Evolutionary conservation across 2,888 invertebrate species (phyloP).

Genomic region (Drosophila crucigera): DNA sequence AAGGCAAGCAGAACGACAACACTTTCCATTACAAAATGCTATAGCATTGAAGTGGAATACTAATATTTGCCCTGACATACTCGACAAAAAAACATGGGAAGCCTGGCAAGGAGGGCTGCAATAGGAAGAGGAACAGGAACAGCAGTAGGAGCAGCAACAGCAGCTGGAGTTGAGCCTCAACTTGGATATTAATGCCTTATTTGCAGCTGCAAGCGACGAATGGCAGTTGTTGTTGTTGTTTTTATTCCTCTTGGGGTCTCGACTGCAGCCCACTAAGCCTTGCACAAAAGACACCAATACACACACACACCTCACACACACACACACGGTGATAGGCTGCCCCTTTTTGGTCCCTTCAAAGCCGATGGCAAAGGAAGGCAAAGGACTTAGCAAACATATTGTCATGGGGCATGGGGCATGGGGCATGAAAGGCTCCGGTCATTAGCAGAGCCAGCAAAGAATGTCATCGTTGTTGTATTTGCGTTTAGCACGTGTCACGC

Average conservation of each 20-base stretch:
- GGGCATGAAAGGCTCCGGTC: constrained; percentile 66
- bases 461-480: constrained; percentile 29
- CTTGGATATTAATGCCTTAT: constrained; percentile 82
- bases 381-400: constrained; percentile 56
- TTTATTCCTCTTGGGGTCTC: constrained; percentile 25
- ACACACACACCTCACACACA: constrained; percentile 19
- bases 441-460: constrained; percentile 65
- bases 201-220: constrained; percentile 65
- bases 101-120: constrained; percentile 35
- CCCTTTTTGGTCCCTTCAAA: constrained; percentile 38
- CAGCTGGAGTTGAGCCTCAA: constrained; percentile 37
- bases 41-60: constrained; percentile 78
- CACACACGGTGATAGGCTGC: constrained; percentile 27
- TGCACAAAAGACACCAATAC: constrained; percentile 53
- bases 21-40: constrained; percentile 81
- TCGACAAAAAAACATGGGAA: constrained; percentile 58
- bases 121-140: not conserved
- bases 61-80: constrained; percentile 76
- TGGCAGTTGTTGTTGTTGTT: constrained; percentile 23
- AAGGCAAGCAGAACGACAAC: constrained; percentile 38
- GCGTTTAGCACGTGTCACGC: constrained; percentile 1
- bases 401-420: constrained; percentile 47
- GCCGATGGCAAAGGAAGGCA: constrained; percentile 37
- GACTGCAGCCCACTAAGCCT: constrained; percentile 60
- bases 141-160: not conserved